These are phyloP conservation scores for Ennomos fuscantarius DNA, from an alignment of 2,888 invertebrate species.

Conservation along the genomic window DNA sequence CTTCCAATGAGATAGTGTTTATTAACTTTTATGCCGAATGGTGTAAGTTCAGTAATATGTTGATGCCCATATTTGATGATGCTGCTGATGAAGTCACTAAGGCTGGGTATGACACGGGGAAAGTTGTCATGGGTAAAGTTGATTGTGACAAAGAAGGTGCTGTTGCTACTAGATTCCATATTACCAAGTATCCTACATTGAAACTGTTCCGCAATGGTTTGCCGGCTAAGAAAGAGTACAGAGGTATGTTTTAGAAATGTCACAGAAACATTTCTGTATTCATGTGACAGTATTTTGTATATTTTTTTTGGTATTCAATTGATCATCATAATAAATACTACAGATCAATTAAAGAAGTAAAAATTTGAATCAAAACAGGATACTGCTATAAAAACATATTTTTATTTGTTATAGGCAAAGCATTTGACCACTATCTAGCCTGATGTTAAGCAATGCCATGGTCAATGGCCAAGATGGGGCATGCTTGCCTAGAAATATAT, in stretches of 20 bases:
- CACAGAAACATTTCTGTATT: no score
- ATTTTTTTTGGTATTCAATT: no score
- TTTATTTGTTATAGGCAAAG: no score
- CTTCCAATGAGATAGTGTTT: constrained; percentile 97
- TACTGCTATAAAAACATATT: no score
- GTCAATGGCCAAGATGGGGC: no score
- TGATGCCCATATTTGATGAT: constrained; percentile 98
- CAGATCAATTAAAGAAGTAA: no score
- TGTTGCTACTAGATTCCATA: constrained; percentile 96
- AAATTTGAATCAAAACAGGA: no score
- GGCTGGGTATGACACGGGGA: constrained; percentile 92
- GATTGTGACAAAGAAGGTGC: constrained; percentile 97
- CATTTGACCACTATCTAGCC: no score
- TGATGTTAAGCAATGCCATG: no score
- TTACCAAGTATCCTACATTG: constrained; percentile 98
- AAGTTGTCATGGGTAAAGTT: constrained; percentile 97
- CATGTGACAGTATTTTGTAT: no score
- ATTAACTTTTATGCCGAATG: constrained; percentile 99
- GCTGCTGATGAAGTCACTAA: constrained; percentile 94
- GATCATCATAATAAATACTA: no score
- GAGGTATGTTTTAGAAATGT: constrained; percentile 85
- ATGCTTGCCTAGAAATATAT: no score
- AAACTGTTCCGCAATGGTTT: constrained; percentile 97
- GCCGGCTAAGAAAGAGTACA: constrained; percentile 95
- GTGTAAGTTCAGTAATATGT: constrained; percentile 99